phyloP scores from a whole-genome alignment of 2,888 invertebrate species.

The Microdon myrmicae region DNA sequence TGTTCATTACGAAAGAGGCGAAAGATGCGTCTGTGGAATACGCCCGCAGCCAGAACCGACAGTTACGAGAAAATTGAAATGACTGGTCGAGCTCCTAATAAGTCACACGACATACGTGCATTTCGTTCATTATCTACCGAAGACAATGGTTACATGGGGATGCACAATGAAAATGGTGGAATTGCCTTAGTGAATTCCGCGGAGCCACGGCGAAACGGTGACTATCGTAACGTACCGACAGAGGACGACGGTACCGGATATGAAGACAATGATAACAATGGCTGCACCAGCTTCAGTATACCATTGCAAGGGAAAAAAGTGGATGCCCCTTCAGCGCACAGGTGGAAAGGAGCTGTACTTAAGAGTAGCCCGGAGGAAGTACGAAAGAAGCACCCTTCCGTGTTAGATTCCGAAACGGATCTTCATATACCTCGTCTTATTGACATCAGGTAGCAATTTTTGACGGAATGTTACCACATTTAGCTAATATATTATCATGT shows the following conservation, averaged over 20 bases:
- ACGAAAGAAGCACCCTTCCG: constrained; percentile 43
- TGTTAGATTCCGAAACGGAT: constrained; percentile 68
- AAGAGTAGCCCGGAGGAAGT: constrained; percentile 56
- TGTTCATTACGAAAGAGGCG: constrained; percentile 71
- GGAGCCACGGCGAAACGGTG: constrained; percentile 71
- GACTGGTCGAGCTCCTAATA: constrained; percentile 67
- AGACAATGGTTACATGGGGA: constrained; percentile 59
- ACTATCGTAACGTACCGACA: constrained; percentile 78
- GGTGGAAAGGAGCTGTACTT: constrained; percentile 58
- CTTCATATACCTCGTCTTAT: constrained; percentile 75
- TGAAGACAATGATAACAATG: constrained; percentile 67
- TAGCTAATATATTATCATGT: constrained; percentile 8
- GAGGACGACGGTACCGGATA: constrained; percentile 74
- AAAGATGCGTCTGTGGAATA: constrained; percentile 69
- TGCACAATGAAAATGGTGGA: constrained; percentile 55
- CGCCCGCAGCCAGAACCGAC: constrained; percentile 69
- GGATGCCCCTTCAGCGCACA: constrained; percentile 47
- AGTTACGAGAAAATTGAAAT: constrained; percentile 85
- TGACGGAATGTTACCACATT: neutral
- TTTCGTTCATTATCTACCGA: constrained; percentile 28
- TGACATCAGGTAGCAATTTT: constrained; percentile 71
- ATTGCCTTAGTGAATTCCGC: constrained; percentile 66
- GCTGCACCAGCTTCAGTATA: constrained; percentile 53
- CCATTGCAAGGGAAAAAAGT: constrained; percentile 31
- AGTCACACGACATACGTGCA: constrained; percentile 55